Evolutionary conservation across 2,888 invertebrate species (phyloP).

Genomic region (Tetropium fuscum): DNA sequence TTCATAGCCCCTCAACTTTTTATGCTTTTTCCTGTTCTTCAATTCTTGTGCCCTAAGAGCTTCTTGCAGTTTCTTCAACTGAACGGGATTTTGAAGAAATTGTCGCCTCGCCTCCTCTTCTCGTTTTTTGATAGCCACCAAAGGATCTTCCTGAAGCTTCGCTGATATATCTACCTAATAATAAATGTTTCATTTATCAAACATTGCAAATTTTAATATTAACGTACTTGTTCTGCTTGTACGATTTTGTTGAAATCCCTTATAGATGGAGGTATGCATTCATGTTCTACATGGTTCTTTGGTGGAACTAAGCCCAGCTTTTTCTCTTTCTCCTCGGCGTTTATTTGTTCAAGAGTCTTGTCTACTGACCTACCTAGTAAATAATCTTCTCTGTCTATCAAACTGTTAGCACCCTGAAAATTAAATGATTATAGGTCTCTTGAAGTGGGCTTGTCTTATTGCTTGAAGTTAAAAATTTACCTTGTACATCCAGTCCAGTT

Average conservation of each 20-base stretch:
- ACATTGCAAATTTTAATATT: neutral
- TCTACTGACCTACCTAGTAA: slow-evolving; percentile 86
- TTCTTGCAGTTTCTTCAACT: slow-evolving; percentile 86
- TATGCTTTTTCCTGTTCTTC: slow-evolving; percentile 68
- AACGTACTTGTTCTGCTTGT: slow-evolving; percentile 58
- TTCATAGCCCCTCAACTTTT: slow-evolving; percentile 53
- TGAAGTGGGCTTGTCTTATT: too few species aligned
- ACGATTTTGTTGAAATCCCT: slow-evolving; percentile 65
- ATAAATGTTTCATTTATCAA: neutral
- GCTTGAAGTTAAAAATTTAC: slow-evolving; percentile 56
- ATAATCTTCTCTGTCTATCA: slow-evolving; percentile 88
- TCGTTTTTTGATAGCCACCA: slow-evolving; percentile 88
- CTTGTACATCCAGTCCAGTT: slow-evolving; percentile 93
- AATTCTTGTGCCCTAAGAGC: slow-evolving; percentile 73
- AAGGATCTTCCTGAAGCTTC: slow-evolving; percentile 94
- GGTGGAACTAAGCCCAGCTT: slow-evolving; percentile 62
- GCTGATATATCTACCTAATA: slow-evolving; percentile 87
- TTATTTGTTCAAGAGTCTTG: slow-evolving; percentile 79
- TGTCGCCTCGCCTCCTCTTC: slow-evolving; percentile 90
- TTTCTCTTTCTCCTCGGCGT: slow-evolving; percentile 70
- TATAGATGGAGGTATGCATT: slow-evolving; percentile 82
- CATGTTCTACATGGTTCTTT: slow-evolving; percentile 78
- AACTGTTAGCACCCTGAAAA: slow-evolving; percentile 70
- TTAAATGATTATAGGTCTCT: slow-evolving; percentile 16
- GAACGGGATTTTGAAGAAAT: slow-evolving; percentile 91